Conservation (phyloP, 64 coral and sea anemone species). For the Astreopora myriophthalma region DNA sequence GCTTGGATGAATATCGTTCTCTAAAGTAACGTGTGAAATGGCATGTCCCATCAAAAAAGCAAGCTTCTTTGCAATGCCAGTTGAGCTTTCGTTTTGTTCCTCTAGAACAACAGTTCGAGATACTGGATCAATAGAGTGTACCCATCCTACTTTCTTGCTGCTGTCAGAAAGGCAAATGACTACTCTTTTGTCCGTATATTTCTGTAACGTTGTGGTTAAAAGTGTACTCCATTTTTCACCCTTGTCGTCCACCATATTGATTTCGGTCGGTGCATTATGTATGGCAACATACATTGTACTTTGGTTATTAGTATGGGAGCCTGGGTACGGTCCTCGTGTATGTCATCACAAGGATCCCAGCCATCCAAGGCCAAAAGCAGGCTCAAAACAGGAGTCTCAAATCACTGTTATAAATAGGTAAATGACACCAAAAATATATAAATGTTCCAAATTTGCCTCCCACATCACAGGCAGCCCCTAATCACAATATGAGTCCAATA, state of each 20-base stretch:
- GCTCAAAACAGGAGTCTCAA: no score
- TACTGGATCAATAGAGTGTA: constrained; percentile 90
- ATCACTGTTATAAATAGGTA: no score
- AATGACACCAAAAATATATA: no score
- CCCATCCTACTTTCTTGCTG: constrained; percentile 67
- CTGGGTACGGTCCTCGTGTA: no score
- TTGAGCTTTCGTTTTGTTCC: constrained; percentile 5
- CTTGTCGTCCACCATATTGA: constrained; percentile 49
- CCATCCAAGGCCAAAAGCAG: no score
- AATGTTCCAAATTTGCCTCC: no score
- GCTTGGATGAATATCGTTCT: constrained; percentile 6
- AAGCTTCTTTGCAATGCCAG: neutral
- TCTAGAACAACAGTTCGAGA: constrained; percentile 72
- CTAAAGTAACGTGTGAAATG: neutral
- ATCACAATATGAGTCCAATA: no score
- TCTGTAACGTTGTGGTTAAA: constrained; percentile 1
- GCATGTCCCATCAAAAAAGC: constrained; percentile 63
- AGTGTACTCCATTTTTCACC: neutral
- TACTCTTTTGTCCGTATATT: constrained; percentile 48
- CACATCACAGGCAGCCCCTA: no score
- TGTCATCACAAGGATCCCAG: no score
- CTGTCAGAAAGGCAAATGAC: constrained; percentile 53
- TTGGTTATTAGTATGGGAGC: no score
- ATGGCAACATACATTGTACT: neutral
- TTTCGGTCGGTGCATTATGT: neutral